These are phyloP conservation scores for Dilophus febrilis DNA, from an alignment of 2,888 invertebrate genomes.

Conservation along the genomic window DNA sequence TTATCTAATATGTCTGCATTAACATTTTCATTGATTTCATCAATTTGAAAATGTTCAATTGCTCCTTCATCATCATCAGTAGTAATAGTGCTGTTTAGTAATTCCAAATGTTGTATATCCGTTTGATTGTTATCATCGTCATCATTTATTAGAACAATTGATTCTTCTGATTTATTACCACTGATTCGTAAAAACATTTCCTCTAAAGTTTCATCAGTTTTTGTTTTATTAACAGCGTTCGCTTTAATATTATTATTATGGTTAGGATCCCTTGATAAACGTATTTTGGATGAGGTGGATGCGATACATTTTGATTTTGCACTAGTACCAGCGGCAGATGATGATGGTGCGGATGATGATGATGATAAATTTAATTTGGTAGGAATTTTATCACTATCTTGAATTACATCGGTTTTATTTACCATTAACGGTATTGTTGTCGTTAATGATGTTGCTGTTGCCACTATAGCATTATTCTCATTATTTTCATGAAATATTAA, in stretches of 20 bases:
- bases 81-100: constrained; percentile 25
- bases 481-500: background rate
- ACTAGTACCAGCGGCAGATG: background rate
- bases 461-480: background rate
- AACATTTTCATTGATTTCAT: no score
- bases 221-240: background rate
- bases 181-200: constrained; percentile 7
- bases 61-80: constrained; percentile 30
- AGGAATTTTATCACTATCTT: background rate
- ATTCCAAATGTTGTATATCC: no score
- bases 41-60: no score
- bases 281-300: background rate
- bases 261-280: background rate
- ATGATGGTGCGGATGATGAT: background rate
- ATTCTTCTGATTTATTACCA: background rate
- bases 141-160: background rate
- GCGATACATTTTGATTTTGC: background rate
- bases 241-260: no score
- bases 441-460: background rate
- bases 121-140: no score
- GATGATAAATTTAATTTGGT: no score
- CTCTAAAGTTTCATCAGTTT: constrained; percentile 6
- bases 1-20: no score
- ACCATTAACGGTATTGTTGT: background rate
- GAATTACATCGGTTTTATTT: background rate